These are phyloP conservation scores for Tineola bisselliella DNA, from an alignment of 2,888 invertebrate species.

Conservation along the genomic window DNA sequence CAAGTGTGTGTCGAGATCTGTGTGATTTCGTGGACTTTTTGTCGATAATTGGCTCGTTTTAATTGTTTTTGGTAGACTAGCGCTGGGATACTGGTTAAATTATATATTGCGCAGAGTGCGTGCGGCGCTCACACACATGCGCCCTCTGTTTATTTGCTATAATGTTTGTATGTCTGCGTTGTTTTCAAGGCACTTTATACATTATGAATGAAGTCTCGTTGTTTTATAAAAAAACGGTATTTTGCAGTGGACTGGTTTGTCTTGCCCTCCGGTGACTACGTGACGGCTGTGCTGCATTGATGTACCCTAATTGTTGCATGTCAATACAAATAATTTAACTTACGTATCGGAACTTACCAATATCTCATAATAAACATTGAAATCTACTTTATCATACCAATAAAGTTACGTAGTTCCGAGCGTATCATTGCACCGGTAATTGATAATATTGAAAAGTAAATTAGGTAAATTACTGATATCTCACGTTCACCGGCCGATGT, in stretches of 20 bases:
- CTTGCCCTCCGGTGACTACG: slow-evolving; percentile 40
- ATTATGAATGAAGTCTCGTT: slow-evolving; percentile 63
- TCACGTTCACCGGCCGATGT: neutral
- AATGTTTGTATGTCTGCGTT: slow-evolving; percentile 30
- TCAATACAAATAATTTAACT: neutral
- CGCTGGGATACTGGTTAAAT: slow-evolving; percentile 28
- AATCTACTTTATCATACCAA: neutral
- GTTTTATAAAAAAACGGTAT: slow-evolving; percentile 54
- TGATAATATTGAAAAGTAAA: neutral
- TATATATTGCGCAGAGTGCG: slow-evolving; percentile 22
- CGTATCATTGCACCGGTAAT: neutral
- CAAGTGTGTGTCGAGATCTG: slow-evolving; percentile 23
- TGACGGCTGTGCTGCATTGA: slow-evolving; percentile 44
- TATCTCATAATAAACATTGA: neutral
- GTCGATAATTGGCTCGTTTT: slow-evolving; percentile 17
- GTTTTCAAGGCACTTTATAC: slow-evolving; percentile 50
- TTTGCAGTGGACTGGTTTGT: slow-evolving; percentile 49
- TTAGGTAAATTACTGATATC: neutral
- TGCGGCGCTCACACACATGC: slow-evolving; percentile 1
- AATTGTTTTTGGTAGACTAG: slow-evolving; percentile 19
- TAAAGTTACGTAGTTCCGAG: neutral
- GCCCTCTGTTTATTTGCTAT: slow-evolving; percentile 30
- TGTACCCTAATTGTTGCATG: slow-evolving; percentile 1
- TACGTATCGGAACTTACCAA: neutral
- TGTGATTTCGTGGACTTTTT: slow-evolving; percentile 49